These are phyloP conservation scores for Chanos chanos DNA, from an alignment of 2,797 vertebrate species.

Conservation along the genomic window DNA sequence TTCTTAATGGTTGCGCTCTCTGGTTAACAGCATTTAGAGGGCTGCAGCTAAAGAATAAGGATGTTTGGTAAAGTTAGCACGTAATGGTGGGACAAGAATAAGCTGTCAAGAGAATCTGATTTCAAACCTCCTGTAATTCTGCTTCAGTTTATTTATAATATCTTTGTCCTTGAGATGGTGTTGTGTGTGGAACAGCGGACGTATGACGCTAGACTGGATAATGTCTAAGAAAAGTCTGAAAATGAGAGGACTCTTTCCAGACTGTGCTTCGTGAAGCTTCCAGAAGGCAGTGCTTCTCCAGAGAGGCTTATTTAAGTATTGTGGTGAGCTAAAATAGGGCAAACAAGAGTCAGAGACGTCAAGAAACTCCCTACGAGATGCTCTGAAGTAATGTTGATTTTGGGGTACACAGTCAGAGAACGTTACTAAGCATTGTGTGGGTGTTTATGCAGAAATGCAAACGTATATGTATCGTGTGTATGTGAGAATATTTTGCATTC, in stretches of 20 bases:
- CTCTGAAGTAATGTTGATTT: background rate
- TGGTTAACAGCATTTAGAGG: no score
- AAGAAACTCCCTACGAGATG: background rate
- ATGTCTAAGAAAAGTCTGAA: slow-evolving; percentile 21
- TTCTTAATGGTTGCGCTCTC: no score
- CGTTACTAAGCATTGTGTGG: background rate
- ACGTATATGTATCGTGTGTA: background rate
- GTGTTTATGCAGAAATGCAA: background rate
- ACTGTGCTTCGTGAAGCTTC: slow-evolving; percentile 19
- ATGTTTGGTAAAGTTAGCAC: no score
- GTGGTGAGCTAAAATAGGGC: slow-evolving; percentile 21
- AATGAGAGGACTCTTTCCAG: slow-evolving; percentile 33
- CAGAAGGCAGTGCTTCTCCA: slow-evolving; percentile 7
- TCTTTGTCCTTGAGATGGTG: no score
- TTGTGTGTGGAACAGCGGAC: no score
- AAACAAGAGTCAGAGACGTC: background rate
- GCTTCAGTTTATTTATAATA: no score
- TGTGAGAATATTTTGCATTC: background rate
- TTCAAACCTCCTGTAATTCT: no score
- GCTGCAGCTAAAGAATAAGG: no score
- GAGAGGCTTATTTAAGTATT: slow-evolving; percentile 12
- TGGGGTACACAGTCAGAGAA: background rate
- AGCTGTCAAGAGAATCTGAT: no score
- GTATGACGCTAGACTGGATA: slow-evolving; percentile 7
- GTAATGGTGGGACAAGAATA: no score